Base-by-base conservation (phyloP, 2,797 vertebrate genomes). In the Gambelia wislizenii region DNA sequence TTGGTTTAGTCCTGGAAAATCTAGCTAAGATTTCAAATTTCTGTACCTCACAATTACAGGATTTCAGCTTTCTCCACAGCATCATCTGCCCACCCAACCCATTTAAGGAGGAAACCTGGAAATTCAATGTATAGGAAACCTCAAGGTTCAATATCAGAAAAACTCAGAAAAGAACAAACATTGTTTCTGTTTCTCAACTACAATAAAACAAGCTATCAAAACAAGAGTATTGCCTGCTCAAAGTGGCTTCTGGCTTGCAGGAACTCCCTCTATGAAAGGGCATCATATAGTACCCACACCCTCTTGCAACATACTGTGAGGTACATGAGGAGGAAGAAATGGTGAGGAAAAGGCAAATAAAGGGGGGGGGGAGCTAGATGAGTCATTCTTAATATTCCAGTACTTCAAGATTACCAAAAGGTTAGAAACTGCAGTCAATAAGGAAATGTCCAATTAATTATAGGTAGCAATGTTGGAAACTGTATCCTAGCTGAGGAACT, bases 81-180 rank as follows among this genome's bases (percentile, higher is more conserved):
- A 49, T 47, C 14, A 79, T 54, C 30, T 79, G 2, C 5, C 33
- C 30, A 36, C 77, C 77, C 7, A 7, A 4, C 49, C 3, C 18
- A 59, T 13, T 42, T 44, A 83, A n/a, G 30, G 27, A 69, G 16
- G 42, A 18, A 36, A 30, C 33, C 27, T 84, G 16, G 33, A 59
- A 4, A 59, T 22, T 5, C 39, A 49, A 80, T 56, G 2, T 6
- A 0, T 1, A 22, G 72, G 20, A 4, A 59, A 2, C 27, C 72
- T 56, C 44, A 76, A 6, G 36, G 69, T 0, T 0, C 86, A 8
- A 13, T 39, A 87, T 20, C 27, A 47, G 0, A 0, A 81, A 14
- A 61, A 22, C 81, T 39, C 7, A 0, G 2, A 87, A 61, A 67
- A 67, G 2, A 64, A 22, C 1, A 49, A 33, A 33, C 54, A 13